Evolutionary conservation across 2,888 invertebrate species (phyloP).

Genomic region (Thymelicus sylvestris): DNA sequence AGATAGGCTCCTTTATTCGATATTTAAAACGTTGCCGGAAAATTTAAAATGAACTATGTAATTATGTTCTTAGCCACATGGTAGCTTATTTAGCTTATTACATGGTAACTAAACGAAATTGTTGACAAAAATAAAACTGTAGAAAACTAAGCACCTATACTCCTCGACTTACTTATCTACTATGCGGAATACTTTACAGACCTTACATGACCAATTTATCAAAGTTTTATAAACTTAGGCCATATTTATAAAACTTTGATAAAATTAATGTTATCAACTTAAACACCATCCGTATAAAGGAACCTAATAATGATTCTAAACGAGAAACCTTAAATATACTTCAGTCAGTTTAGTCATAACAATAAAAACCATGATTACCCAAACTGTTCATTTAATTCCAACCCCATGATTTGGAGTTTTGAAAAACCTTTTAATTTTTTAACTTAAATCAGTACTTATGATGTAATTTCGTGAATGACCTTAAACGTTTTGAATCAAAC

Average conservation of each 20-base stretch:
- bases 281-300: background rate
- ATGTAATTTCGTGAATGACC: constrained; percentile 48
- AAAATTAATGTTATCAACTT: background rate
- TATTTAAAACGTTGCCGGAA: no score
- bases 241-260: background rate
- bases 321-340: background rate
- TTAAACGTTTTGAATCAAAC: constrained; percentile 27
- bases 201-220: background rate
- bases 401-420: constrained; percentile 20
- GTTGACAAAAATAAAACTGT: no score
- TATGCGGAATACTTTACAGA: no score
- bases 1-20: no score
- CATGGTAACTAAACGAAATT: no score
- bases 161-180: no score
- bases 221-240: background rate
- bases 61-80: no score
- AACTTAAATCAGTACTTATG: constrained; percentile 54
- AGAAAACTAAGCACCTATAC: no score
- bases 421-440: constrained; percentile 27
- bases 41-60: no score
- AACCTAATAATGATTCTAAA: background rate
- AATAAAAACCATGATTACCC: constrained; percentile 5
- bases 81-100: no score
- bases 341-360: background rate
- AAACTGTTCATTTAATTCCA: constrained; percentile 26